A percentile compares a stretch with the other conserved stretches of the same genome.
phyloP scores from a whole-genome alignment of 92 coral and sea anemone genomes.

The Umimayanthus chanpuru region DNA sequence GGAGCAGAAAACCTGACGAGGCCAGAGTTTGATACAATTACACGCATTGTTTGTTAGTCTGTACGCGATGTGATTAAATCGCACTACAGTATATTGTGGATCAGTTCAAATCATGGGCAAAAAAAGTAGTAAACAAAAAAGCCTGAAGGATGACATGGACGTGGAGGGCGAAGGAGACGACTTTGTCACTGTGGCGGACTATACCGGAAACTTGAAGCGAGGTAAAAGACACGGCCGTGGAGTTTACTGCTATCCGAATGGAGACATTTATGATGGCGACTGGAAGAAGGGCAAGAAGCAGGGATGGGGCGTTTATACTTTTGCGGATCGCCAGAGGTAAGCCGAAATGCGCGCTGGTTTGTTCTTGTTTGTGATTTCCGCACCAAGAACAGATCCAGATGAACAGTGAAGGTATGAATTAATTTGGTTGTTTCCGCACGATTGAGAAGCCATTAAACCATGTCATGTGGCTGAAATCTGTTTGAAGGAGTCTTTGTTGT shows the following conservation, averaged over 20 bases:
- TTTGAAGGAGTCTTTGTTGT: background rate
- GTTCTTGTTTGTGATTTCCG: slow-evolving; percentile 16
- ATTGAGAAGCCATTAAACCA: slow-evolving; percentile 6
- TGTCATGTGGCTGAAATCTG: background rate
- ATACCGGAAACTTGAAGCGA: slow-evolving; percentile 69
- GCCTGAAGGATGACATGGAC: slow-evolving; percentile 31
- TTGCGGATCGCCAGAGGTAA: slow-evolving; percentile 78
- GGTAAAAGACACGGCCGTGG: slow-evolving; percentile 93
- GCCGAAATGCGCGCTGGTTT: background rate
- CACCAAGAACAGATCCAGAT: background rate
- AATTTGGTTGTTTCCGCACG: slow-evolving; percentile 12
- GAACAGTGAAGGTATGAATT: background rate
- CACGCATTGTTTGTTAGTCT: background rate
- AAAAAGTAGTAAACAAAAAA: slow-evolving; percentile 34
- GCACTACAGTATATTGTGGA: background rate
- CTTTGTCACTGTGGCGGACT: slow-evolving; percentile 69
- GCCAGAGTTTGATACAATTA: background rate
- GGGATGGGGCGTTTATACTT: slow-evolving; percentile 84
- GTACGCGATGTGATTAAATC: background rate
- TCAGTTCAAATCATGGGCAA: slow-evolving; percentile 31
- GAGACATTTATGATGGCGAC: slow-evolving; percentile 95
- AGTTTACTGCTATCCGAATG: slow-evolving; percentile 82
- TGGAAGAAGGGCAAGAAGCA: slow-evolving; percentile 93
- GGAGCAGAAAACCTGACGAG: background rate
- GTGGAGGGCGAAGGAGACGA: slow-evolving; percentile 62